Percentiles rank a stretch among this genome's conserved stretches.
phyloP scores from a whole-genome alignment of 2,888 invertebrate genomes.

The Netelia virgata region DNA sequence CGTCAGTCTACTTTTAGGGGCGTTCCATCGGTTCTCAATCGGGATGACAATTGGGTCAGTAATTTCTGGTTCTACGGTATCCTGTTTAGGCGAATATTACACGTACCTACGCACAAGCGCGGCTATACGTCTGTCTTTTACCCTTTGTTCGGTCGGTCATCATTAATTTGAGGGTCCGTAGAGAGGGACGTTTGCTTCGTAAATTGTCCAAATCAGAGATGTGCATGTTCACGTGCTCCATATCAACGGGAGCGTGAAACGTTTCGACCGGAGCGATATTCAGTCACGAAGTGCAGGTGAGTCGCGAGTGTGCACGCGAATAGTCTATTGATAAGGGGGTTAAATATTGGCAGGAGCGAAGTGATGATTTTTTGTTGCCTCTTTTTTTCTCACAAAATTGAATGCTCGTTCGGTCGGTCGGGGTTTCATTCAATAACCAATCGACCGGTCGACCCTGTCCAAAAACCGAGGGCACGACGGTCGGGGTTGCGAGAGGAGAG shows the following conservation, averaged over 20 bases:
- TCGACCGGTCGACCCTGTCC: slow-evolving; percentile 31
- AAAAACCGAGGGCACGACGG: background rate
- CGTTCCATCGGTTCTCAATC: background rate
- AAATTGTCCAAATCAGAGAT: slow-evolving; percentile 62
- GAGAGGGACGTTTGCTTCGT: background rate
- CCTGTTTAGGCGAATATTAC: slow-evolving; percentile 5
- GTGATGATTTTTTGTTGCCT: background rate
- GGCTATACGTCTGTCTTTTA: background rate
- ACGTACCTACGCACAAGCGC: background rate
- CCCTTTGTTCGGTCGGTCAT: slow-evolving; percentile 10
- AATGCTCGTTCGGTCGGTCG: slow-evolving; percentile 27
- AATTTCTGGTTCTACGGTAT: background rate
- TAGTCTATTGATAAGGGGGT: slow-evolving; percentile 10
- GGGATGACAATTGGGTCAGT: background rate
- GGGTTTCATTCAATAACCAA: slow-evolving; percentile 53
- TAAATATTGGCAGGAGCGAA: slow-evolving; percentile 3
- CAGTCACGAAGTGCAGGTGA: slow-evolving; percentile 4
- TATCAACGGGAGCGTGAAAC: background rate
- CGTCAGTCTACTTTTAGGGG: slow-evolving; percentile 16
- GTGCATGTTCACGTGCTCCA: slow-evolving; percentile 42
- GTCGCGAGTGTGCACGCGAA: background rate
- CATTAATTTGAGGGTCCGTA: slow-evolving; percentile 45
- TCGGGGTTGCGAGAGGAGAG: background rate
- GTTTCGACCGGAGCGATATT: slow-evolving; percentile 21
- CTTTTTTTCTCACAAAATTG: slow-evolving; percentile 18